phyloP scores from a whole-genome alignment of 2,888 invertebrate species.

The Lycaena phlaeas region DNA sequence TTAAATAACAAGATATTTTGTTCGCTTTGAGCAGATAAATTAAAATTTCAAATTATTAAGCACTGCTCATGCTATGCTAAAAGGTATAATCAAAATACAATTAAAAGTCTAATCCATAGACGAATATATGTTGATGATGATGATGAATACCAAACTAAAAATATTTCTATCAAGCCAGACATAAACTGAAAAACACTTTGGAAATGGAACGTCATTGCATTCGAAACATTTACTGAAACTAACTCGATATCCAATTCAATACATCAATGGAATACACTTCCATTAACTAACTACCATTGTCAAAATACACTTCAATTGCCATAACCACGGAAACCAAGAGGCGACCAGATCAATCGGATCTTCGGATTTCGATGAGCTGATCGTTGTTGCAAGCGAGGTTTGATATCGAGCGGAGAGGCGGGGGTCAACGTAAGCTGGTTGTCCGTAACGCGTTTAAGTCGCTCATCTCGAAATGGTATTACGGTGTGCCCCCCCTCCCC shows the following conservation, averaged over 20 bases:
- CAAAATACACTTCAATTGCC: conserved; percentile 58
- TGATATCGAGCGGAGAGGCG: conserved; percentile 18
- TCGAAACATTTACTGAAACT: not conserved
- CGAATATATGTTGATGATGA: no score
- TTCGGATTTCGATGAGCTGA: conserved; percentile 21
- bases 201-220: not conserved
- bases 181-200: not conserved
- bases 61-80: no score
- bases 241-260: conserved; percentile 25
- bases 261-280: conserved; percentile 26
- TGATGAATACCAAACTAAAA: no score
- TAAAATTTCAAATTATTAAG: no score
- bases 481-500: conserved; percentile 43
- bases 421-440: conserved; percentile 37
- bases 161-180: not conserved
- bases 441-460: conserved; percentile 63
- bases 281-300: conserved; percentile 67
- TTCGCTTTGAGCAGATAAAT: no score
- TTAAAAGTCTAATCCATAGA: no score
- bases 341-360: conserved; percentile 38
- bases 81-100: no score
- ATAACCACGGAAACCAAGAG: conserved; percentile 58
- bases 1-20: no score
- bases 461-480: conserved; percentile 70
- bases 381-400: conserved; percentile 22